Evolutionary conservation across 2,888 invertebrate species (phyloP).

Genomic region (Anarsia innoxiella): DNA sequence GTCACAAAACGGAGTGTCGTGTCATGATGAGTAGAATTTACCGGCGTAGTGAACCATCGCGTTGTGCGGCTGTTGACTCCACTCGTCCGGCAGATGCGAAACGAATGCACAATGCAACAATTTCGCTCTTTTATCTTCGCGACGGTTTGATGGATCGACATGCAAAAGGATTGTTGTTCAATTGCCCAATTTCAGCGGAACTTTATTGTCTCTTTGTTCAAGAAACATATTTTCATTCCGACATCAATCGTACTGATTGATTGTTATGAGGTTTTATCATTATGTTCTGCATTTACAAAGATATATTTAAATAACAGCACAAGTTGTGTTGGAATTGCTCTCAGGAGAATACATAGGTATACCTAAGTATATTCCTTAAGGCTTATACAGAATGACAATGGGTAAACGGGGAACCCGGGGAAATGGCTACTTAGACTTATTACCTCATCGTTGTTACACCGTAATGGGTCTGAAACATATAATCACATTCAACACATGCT

Average conservation of each 20-base stretch:
- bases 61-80: conserved; percentile 8
- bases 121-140: conserved; percentile 1
- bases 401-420: too few relatives aligned
- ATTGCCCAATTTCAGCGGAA: conserved; percentile 8
- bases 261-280: conserved; percentile 1
- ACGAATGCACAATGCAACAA: not conserved
- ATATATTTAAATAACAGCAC: too few relatives aligned
- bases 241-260: not conserved
- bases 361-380: too few relatives aligned
- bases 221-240: not conserved
- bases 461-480: too few relatives aligned
- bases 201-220: conserved; percentile 5
- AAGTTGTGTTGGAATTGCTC: too few relatives aligned
- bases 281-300: too few relatives aligned
- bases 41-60: conserved; percentile 1
- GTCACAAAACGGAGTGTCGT: conserved; percentile 21
- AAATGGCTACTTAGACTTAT: too few relatives aligned
- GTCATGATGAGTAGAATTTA: not conserved
- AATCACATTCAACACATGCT: too few relatives aligned
- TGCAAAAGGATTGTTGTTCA: conserved; percentile 1
- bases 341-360: too few relatives aligned
- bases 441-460: too few relatives aligned
- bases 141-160: conserved; percentile 3
- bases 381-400: too few relatives aligned
- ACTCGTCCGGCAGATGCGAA: conserved; percentile 7